Conservation (phyloP, 2,797 vertebrate genomes). For the Serranus cabrilla region DNA sequence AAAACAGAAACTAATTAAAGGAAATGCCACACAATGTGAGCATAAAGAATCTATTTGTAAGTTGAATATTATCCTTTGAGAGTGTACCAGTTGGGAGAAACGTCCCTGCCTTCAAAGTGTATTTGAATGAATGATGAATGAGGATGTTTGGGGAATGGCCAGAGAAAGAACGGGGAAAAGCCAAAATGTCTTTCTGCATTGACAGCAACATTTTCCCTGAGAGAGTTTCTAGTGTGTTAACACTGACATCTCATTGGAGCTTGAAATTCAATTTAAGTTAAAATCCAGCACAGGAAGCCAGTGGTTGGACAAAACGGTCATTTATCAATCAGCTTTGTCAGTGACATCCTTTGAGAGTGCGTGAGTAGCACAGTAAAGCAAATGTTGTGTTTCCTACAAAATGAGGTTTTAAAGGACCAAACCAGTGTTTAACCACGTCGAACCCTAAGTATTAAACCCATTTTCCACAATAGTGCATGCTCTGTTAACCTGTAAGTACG, state of each 20-base stretch:
- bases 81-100: constrained; percentile 21
- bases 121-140: constrained; percentile 75
- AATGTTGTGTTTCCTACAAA: constrained; percentile 37
- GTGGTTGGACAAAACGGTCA: constrained; percentile 70
- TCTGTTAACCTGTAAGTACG: constrained; percentile 3
- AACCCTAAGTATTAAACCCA: neutral
- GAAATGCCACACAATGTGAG: neutral
- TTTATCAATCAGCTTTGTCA: constrained; percentile 81
- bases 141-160: constrained; percentile 66
- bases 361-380: constrained; percentile 56
- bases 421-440: constrained; percentile 4
- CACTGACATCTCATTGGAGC: constrained; percentile 76
- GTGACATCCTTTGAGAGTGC: constrained; percentile 61
- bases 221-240: constrained; percentile 70
- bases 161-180: constrained; percentile 53
- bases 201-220: constrained; percentile 75
- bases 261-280: constrained; percentile 80
- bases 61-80: constrained; percentile 32
- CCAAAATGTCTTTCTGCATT: constrained; percentile 70
- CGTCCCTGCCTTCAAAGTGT: constrained; percentile 47
- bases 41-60: constrained; percentile 1
- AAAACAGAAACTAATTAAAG: neutral
- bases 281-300: constrained; percentile 74
- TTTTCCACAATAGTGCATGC: neutral
- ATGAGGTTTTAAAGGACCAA: constrained; percentile 38